phyloP scores from a whole-genome alignment of 2,797 vertebrate species.

The Fundulus diaphanus region DNA sequence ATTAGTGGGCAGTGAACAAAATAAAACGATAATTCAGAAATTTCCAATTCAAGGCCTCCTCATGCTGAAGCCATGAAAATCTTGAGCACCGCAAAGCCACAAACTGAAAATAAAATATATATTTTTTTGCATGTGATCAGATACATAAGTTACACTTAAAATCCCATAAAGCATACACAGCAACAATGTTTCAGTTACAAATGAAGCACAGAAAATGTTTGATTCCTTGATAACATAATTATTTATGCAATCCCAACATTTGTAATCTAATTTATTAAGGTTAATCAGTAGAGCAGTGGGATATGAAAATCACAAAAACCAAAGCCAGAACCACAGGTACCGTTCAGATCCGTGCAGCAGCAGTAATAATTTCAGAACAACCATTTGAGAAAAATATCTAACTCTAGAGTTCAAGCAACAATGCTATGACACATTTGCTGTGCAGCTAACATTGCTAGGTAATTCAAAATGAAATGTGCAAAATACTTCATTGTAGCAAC shows the following conservation, averaged over 20 bases:
- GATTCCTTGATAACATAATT: not conserved
- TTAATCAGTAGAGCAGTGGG: not conserved
- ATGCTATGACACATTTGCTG: not conserved
- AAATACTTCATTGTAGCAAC: not conserved
- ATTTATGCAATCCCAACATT: not conserved
- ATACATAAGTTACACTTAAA: not conserved
- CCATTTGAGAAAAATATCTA: not conserved
- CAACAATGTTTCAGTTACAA: not conserved
- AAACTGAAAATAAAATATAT: not conserved
- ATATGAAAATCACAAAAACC: not conserved
- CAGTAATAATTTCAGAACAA: not conserved
- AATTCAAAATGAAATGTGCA: not conserved
- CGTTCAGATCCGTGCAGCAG: not conserved
- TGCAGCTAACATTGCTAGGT: not conserved
- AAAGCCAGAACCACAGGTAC: not conserved
- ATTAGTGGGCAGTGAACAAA: not conserved
- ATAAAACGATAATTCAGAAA: not conserved
- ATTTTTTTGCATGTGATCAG: not conserved
- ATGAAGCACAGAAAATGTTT: not conserved
- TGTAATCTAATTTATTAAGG: not conserved
- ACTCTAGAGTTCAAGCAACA: not conserved
- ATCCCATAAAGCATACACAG: too few species aligned
- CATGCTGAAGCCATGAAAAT: not conserved
- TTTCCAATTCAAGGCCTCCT: not conserved
- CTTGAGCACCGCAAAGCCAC: not conserved